Conservation (phyloP, 2,113 vertebrate genomes). For the Ptyas mucosa region DNA sequence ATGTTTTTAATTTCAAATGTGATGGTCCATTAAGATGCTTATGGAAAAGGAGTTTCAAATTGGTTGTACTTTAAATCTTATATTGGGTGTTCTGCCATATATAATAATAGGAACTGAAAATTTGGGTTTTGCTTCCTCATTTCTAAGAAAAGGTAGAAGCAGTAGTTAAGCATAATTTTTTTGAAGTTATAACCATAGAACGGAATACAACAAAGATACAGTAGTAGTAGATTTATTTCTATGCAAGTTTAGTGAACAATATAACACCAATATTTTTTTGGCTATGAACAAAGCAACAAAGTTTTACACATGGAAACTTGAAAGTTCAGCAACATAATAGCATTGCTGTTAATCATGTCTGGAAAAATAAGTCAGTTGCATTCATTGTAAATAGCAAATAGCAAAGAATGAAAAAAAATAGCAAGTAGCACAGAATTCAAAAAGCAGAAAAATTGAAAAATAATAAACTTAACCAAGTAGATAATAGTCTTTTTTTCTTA, state of each 20-base stretch:
- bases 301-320: not conserved
- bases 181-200: not conserved
- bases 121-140: not conserved
- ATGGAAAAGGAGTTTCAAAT: not conserved
- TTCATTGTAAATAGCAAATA: not conserved
- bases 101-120: not conserved
- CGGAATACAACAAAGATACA: not conserved
- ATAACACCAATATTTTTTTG: not conserved
- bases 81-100: not conserved
- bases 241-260: not conserved
- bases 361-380: not conserved
- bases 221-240: not conserved
- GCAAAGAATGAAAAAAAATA: not conserved
- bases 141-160: not conserved
- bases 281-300: not conserved
- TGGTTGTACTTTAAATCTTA: not conserved
- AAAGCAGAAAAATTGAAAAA: not conserved
- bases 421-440: not conserved
- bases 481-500: not conserved
- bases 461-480: not conserved
- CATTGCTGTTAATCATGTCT: not conserved
- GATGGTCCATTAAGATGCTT: not conserved
- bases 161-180: not conserved
- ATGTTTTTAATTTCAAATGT: not conserved
- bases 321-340: not conserved